phyloP scores from a whole-genome alignment of 2,797 vertebrate genomes.

The Esox masquinongy region DNA sequence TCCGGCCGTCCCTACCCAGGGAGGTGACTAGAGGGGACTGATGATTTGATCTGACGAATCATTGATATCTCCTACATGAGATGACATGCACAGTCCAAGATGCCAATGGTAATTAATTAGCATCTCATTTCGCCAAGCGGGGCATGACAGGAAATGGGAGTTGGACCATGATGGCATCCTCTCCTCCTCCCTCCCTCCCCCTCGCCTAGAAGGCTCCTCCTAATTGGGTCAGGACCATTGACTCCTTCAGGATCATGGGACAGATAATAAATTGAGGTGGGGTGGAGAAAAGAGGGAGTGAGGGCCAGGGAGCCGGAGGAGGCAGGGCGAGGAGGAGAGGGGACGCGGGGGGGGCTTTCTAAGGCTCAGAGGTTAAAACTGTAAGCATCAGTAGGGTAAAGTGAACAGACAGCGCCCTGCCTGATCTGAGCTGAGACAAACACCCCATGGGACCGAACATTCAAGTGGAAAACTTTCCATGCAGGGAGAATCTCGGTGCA shows the following conservation, averaged over 20 bases:
- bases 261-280: slow-evolving; percentile 82
- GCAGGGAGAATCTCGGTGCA: not conserved
- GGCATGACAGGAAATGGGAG: slow-evolving; percentile 81
- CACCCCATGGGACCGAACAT: not conserved
- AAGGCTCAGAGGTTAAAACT: slow-evolving; percentile 49
- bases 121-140: slow-evolving; percentile 82
- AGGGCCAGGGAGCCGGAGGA: slow-evolving; percentile 61
- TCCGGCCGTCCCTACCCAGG: slow-evolving; percentile 32
- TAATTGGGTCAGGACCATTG: slow-evolving; percentile 86
- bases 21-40: slow-evolving; percentile 42
- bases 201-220: slow-evolving; percentile 72
- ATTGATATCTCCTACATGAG: slow-evolving; percentile 81
- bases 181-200: slow-evolving; percentile 46
- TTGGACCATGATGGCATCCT: slow-evolving; percentile 82
- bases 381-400: slow-evolving; percentile 30
- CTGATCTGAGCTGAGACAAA: slow-evolving; percentile 23
- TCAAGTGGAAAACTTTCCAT: slow-evolving; percentile 6
- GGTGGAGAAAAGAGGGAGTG: slow-evolving; percentile 67
- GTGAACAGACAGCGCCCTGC: slow-evolving; percentile 33
- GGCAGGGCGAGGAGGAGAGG: slow-evolving; percentile 34
- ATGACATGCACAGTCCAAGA: slow-evolving; percentile 83
- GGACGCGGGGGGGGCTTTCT: not conserved
- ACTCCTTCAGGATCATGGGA: slow-evolving; percentile 78
- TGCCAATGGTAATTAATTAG: slow-evolving; percentile 92
- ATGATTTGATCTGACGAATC: slow-evolving; percentile 57